Evolutionary conservation across 2,797 vertebrate species (phyloP), one percentile per base, ranked within the genome.

Genomic region (Lagocephalus sceleratus): DNA sequence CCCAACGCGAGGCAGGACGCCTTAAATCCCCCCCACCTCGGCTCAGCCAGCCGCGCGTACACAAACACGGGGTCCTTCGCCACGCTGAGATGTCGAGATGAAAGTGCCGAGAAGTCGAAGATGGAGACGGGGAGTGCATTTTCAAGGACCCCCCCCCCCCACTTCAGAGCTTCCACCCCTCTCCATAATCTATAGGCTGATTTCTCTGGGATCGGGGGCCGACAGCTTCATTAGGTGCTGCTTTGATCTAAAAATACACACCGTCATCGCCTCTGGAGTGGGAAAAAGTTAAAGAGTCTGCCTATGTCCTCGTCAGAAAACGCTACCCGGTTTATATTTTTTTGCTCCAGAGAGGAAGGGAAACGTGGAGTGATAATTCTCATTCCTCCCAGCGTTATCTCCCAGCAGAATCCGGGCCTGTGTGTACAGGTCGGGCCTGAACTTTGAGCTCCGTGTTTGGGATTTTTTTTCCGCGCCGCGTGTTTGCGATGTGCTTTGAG

Each of bases 241-340:
- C 84, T 90, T 90, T 91, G 85, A 90, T 90, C 88, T 89, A 89
- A 87, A 90, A 85, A 89, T 90, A 84, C 46, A 56, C 59, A 66
- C 44, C 63, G 62, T 66, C 75, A 59, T 70, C 21, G 66, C 79
- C 81, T 78, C 75, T 73, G 71, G 78, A 87, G 75, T 71, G 71
- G 17, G 57, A 73, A 73, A 80, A 81, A 76, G 78, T 85, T 84
- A 77, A 78, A 83, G 72, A 85, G 79, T 73, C 82, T 85, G 48
- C 70, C 57, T 55, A 48, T 74, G 59, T 86, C 69, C 84, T 79
- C 64, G 82, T 78, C 67, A 72, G 56, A 61, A 56, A 58, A 70
- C 55, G 20, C 42, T 51, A 51, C 44, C 42, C 5, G 20, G 42
- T 65, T 50, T 46, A 10, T 42, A 6, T 20, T 42, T 42, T 72